These are phyloP conservation scores for Vulpes vulpes DNA, from an alignment of 2,113 vertebrate genomes.

Conservation along the genomic window DNA sequence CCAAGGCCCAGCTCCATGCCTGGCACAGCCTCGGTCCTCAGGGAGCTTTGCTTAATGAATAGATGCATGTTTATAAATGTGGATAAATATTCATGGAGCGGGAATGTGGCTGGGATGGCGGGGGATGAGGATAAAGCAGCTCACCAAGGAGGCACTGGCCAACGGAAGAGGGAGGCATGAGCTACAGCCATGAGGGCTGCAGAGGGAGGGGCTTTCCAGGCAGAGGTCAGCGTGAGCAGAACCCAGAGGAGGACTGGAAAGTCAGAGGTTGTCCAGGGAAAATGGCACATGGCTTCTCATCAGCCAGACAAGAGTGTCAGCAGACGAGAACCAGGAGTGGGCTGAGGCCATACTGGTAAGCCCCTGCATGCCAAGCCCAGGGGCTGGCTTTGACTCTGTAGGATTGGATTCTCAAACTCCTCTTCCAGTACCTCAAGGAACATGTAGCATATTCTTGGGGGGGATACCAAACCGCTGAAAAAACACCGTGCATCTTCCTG, in stretches of 20 bases:
- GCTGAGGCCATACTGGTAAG: rapidly evolving
- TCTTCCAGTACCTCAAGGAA: background rate
- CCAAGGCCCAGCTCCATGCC: background rate
- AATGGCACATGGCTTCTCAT: background rate
- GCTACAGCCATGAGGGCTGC: background rate
- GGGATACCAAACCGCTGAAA: too few relatives aligned
- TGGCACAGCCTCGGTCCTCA: background rate
- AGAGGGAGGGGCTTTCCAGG: rapidly evolving
- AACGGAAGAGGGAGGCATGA: background rate
- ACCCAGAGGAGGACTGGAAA: rapidly evolving
- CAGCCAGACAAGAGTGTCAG: background rate
- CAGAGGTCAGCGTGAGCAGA: too few relatives aligned
- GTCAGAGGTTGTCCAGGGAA: too few relatives aligned
- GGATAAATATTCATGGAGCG: background rate
- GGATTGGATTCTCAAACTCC: background rate
- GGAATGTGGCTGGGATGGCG: background rate
- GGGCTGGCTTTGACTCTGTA: background rate
- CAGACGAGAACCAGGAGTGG: background rate
- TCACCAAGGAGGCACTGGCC: background rate
- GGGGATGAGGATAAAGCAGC: background rate
- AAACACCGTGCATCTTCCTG: background rate
- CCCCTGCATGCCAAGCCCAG: rapidly evolving
- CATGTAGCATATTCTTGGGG: rapidly evolving
- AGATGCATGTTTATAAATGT: background rate
- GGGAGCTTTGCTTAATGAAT: background rate